phyloP scores from a whole-genome alignment of 53 echinoderm and acorn worm species.

The Paelopatides confundens region DNA sequence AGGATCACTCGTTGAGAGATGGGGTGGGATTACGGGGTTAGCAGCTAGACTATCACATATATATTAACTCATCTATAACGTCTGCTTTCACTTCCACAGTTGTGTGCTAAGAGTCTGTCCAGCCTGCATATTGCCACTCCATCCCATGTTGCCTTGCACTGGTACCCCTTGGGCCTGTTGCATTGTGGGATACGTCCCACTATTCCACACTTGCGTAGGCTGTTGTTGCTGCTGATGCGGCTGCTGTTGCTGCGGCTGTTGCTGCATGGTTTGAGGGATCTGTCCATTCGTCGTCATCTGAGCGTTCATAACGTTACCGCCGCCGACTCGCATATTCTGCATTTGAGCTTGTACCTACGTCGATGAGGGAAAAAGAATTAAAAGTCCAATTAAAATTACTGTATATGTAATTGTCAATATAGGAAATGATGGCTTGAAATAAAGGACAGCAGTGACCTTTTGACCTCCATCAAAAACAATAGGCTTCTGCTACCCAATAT shows the following conservation, averaged over 20 bases:
- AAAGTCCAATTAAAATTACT: too few species aligned
- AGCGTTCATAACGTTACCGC: neutral
- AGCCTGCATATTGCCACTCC: conserved; percentile 43
- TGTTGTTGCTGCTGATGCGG: conserved; percentile 22
- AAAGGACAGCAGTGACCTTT: too few species aligned
- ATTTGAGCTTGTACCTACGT: conserved; percentile 26
- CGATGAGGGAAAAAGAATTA: too few species aligned
- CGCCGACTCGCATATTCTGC: conserved; percentile 23
- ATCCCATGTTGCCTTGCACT: conserved; percentile 35
- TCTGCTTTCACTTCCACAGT: conserved; percentile 16
- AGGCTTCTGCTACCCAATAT: too few species aligned
- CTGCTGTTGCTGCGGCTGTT: neutral
- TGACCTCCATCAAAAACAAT: too few species aligned
- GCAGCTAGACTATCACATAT: neutral
- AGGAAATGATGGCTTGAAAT: too few species aligned
- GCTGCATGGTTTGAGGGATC: neutral
- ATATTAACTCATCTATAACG: neutral
- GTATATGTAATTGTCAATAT: too few species aligned
- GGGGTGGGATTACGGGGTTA: neutral
- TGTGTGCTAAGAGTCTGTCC: conserved; percentile 40
- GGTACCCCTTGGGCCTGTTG: conserved; percentile 38
- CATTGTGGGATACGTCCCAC: conserved; percentile 41
- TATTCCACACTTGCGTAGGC: neutral
- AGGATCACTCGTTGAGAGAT: neutral
- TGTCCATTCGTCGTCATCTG: conserved; percentile 2